These are phyloP conservation scores for Salvelinus sp. DNA, from an alignment of 2,113 vertebrate species.

Conservation along the genomic window DNA sequence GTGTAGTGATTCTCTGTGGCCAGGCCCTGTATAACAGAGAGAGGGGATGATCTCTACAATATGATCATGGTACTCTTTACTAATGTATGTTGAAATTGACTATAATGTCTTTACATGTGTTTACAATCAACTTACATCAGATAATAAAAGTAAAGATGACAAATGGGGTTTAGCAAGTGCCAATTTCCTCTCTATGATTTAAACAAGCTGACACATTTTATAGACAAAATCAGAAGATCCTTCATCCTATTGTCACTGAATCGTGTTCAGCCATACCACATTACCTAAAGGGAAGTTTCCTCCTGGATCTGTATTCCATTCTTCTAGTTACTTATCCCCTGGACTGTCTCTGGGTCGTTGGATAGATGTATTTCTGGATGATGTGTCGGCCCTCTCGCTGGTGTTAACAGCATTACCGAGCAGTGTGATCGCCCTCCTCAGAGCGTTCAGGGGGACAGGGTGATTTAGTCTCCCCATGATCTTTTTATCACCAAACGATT, in stretches of 20 bases:
- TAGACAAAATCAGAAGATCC: not conserved
- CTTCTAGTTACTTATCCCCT: not conserved
- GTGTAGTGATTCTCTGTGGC: too few species aligned
- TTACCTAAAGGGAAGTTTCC: not conserved
- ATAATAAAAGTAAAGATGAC: too few species aligned
- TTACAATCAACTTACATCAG: too few species aligned
- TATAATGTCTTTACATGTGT: too few species aligned
- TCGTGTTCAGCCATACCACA: not conserved
- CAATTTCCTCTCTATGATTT: not conserved
- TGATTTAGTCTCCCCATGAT: slow-evolving; percentile 59
- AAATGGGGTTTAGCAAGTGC: too few species aligned
- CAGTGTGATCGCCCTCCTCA: slow-evolving; percentile 21
- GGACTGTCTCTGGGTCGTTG: not conserved
- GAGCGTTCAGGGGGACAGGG: slow-evolving; percentile 28
- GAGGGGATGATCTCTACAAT: too few species aligned
- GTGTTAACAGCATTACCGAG: slow-evolving; percentile 44
- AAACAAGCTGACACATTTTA: not conserved
- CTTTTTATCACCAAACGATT: slow-evolving; percentile 69
- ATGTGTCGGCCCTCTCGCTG: slow-evolving; percentile 10
- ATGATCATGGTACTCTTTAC: too few species aligned
- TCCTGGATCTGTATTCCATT: slow-evolving; percentile 10
- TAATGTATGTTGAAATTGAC: too few species aligned
- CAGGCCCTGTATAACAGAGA: too few species aligned
- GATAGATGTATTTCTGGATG: slow-evolving; percentile 17
- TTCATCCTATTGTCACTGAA: not conserved